These are phyloP conservation scores for Zaprionus davidi DNA, from an alignment of 1,140 invertebrate genomes.

Conservation along the genomic window DNA sequence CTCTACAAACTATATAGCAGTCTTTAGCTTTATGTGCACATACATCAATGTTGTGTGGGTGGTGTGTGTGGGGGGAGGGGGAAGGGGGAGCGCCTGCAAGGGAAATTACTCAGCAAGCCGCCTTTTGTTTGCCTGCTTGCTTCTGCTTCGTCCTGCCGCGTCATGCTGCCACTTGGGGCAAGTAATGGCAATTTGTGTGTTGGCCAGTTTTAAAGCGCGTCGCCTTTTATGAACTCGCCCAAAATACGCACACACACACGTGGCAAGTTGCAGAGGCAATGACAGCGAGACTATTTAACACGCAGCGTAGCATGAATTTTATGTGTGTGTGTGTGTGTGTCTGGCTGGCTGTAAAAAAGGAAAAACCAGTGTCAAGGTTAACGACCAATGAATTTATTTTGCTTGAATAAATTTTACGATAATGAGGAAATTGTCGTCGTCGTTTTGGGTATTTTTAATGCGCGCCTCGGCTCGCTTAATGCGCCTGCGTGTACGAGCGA, in stretches of 20 bases:
- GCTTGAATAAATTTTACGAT: conserved; percentile 85
- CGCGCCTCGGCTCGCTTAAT: conserved; percentile 56
- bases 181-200: conserved; percentile 73
- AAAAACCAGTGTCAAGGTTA: conserved; percentile 85
- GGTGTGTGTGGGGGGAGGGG: background rate
- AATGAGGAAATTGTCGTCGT: conserved; percentile 84
- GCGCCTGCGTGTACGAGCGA: conserved; percentile 53
- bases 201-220: conserved; percentile 43
- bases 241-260: conserved; percentile 22
- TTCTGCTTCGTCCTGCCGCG: conserved; percentile 48
- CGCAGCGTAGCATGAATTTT: conserved; percentile 76
- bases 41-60: background rate
- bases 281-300: conserved; percentile 77
- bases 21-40: conserved; percentile 15
- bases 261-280: conserved; percentile 64
- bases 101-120: conserved; percentile 38
- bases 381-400: conserved; percentile 85
- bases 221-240: conserved; percentile 30
- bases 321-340: conserved; percentile 35
- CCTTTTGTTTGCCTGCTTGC: background rate
- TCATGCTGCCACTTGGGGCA: conserved; percentile 59
- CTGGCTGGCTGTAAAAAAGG: conserved; percentile 61
- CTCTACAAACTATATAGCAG: background rate
- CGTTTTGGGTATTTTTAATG: conserved; percentile 84
- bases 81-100: background rate